Conservation (phyloP, 2,888 invertebrate genomes). For the Crematogaster levior region DNA sequence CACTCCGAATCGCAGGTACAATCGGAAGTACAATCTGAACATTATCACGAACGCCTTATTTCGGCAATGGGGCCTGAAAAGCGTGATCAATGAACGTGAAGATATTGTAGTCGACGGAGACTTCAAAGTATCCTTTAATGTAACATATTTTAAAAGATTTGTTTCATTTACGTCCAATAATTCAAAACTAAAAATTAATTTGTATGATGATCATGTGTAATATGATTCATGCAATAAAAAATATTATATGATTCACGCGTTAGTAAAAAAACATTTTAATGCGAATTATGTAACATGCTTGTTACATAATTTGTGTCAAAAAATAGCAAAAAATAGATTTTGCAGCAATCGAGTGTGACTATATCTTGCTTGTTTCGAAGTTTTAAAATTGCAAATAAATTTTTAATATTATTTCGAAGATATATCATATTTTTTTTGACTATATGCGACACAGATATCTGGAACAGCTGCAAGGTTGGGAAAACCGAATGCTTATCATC, state of each 20-base stretch:
- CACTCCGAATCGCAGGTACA: slow-evolving; percentile 93
- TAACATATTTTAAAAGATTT: background rate
- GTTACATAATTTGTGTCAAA: too few species aligned
- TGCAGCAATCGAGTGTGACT: background rate
- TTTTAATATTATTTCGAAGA: background rate
- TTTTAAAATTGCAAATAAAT: background rate
- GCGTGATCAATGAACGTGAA: slow-evolving; percentile 92
- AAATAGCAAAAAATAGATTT: slow-evolving; percentile 6
- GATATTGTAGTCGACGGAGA: slow-evolving; percentile 94
- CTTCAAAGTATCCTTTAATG: slow-evolving; percentile 89
- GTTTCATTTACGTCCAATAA: background rate
- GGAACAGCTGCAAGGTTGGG: slow-evolving; percentile 98
- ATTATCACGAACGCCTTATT: slow-evolving; percentile 94
- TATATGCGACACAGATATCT: slow-evolving; percentile 90
- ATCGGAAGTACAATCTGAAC: slow-evolving; percentile 95
- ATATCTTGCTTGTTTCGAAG: background rate
- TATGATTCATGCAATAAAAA: background rate
- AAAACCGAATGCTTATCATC: slow-evolving; percentile 96
- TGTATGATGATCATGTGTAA: background rate
- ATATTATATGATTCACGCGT: background rate
- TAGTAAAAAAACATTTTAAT: background rate
- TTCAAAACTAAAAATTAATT: background rate
- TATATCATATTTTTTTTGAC: slow-evolving; percentile 54
- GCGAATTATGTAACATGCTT: background rate
- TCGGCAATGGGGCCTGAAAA: slow-evolving; percentile 92